Conservation (phyloP, 2,113 vertebrate genomes). For the Stictonetta naevosa region DNA sequence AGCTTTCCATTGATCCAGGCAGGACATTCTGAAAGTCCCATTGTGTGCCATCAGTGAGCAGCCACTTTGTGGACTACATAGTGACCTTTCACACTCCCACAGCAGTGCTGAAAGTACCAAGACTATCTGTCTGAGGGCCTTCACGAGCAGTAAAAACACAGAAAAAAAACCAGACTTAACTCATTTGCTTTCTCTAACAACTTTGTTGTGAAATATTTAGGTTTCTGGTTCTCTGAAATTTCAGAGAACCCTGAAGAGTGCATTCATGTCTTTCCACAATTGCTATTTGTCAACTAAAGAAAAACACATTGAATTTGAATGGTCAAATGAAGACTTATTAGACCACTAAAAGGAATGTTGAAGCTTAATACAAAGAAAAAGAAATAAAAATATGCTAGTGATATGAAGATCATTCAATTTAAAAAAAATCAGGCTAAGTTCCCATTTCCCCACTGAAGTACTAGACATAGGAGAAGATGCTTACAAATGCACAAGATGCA, state of each 20-base stretch:
- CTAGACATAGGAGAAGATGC: neutral
- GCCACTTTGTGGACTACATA: neutral
- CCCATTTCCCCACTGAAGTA: neutral
- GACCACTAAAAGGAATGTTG: neutral
- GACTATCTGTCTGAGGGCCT: neutral
- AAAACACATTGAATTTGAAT: neutral
- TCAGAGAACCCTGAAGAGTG: neutral
- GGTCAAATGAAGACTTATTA: neutral
- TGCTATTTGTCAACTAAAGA: neutral
- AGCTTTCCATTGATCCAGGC: neutral
- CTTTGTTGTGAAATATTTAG: neutral
- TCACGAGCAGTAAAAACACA: rapidly evolving
- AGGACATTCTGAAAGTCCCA: neutral
- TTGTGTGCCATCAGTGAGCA: neutral
- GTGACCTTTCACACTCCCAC: neutral
- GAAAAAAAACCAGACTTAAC: neutral
- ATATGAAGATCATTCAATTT: neutral
- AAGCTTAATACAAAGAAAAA: neutral
- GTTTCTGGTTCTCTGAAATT: neutral
- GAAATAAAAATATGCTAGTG: neutral
- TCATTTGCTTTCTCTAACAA: neutral
- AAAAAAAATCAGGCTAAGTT: neutral
- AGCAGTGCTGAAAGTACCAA: rapidly evolving
- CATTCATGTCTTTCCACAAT: neutral
- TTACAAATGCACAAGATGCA: neutral